phyloP scores from a whole-genome alignment of 2,888 invertebrate genomes.

The Drosophila tripunctata region DNA sequence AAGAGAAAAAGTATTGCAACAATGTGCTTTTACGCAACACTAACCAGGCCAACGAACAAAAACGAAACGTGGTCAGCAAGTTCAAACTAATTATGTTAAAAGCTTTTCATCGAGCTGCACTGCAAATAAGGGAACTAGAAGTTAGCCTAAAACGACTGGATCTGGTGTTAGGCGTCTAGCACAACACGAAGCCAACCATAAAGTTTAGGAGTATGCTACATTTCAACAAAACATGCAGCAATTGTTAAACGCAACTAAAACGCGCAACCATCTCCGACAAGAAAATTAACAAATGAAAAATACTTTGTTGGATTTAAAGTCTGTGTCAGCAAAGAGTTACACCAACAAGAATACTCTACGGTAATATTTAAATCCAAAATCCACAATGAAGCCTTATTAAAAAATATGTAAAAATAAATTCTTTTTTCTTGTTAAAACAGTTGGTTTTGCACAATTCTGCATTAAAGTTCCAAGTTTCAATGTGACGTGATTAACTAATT shows the following conservation, averaged over 20 bases:
- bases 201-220: conserved; percentile 43
- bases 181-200: conserved; percentile 56
- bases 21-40: conserved; percentile 79
- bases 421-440: too few relatives aligned
- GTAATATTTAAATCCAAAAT: too few relatives aligned
- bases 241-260: conserved; percentile 30
- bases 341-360: conserved; percentile 36
- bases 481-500: too few relatives aligned
- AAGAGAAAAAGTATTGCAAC: conserved; percentile 37
- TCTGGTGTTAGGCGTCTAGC: conserved; percentile 38
- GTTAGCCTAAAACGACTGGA: conserved; percentile 16
- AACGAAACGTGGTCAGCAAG: conserved; percentile 83
- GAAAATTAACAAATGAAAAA: background rate
- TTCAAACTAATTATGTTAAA: conserved; percentile 84
- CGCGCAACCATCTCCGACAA: conserved; percentile 1
- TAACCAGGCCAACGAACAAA: conserved; percentile 82
- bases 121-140: conserved; percentile 58
- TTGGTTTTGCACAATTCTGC: too few relatives aligned
- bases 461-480: too few relatives aligned
- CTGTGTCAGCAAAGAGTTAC: conserved; percentile 27
- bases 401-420: too few relatives aligned
- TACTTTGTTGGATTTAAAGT: conserved; percentile 8
- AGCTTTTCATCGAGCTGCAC: conserved; percentile 74
- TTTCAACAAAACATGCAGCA: conserved; percentile 67
- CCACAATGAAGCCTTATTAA: too few relatives aligned